Base-by-base conservation (phyloP, 1,140 invertebrate genomes). In the Anadara kagoshimensis region DNA sequence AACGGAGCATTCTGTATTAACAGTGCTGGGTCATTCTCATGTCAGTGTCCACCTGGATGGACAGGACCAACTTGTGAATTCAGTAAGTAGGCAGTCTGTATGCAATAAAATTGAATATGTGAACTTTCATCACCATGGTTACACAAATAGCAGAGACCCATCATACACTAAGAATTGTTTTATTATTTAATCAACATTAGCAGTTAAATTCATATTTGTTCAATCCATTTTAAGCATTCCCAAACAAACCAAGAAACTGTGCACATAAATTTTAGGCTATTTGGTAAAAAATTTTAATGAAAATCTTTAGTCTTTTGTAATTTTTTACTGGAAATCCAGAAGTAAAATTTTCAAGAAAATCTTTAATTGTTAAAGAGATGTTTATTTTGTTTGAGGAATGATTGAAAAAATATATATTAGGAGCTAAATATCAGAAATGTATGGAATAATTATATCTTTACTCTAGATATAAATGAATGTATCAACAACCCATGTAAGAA, bases 381-480 rank as follows among this genome's bases (percentile, higher is more conserved):
- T 18, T 51, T 16, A 4, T 4, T 51, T 51, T 51, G 10, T 16
- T 4, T 18, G 20, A 18, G 2, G 4, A 1, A 51, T 51, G 49
- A 51, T 51, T 51, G 16, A 51, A 16, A 51, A 51, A 4, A 51
- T 18, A 62, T n/a, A 16, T 41, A 41, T 14, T 3, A 10, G n/a
- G n/a, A 36, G 29, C 2, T 36, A 7, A 36, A 36, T 36, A 7
- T 36, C 7, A 36, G 29, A 36, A 36, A 41, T 63, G 29, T 20
- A 16, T n/a, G 36, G 2, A n/a, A 18, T 5, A 5, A n/a, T 47
- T 45, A 4, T 63, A 12, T 22, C 12, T 24, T 49, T 26, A 59
- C 63, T 61, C 43, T 45, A 75, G 75, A 82, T 36, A 69, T 80
- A 14, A 65, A 80, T 54, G 79, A 83, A 29, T 83, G 81, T 72